Conservation (phyloP, 92 coral and sea anemone genomes). For the Zoanthus sansibaricus region DNA sequence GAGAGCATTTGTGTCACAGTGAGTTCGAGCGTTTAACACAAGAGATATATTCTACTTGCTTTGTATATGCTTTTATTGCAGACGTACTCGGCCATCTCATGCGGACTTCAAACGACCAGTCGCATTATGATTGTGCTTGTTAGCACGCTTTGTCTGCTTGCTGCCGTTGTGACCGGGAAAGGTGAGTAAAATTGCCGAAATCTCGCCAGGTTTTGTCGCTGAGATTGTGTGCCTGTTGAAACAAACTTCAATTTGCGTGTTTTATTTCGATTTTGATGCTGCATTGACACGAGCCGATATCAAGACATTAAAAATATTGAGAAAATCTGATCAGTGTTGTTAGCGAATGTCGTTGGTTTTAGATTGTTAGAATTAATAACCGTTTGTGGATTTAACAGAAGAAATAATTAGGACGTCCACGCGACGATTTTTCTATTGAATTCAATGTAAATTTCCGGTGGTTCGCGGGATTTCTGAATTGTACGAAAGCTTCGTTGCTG, state of each 20-base stretch:
- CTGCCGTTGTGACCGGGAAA: constrained; percentile 63
- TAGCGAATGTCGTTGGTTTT: constrained; percentile 83
- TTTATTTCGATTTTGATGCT: constrained; percentile 9
- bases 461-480: constrained; percentile 47
- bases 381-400: constrained; percentile 97
- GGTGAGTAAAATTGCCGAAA: constrained; percentile 66
- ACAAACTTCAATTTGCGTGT: constrained; percentile 8
- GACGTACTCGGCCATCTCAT: constrained; percentile 71
- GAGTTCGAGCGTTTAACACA: constrained; percentile 67
- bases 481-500: constrained; percentile 22
- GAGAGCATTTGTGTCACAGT: constrained; percentile 76
- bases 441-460: constrained; percentile 99
- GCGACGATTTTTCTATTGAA: constrained; percentile 86
- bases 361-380: constrained; percentile 92
- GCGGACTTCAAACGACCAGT: constrained; percentile 68
- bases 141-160: constrained; percentile 83
- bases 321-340: constrained; percentile 47
- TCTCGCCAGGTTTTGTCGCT: constrained; percentile 42
- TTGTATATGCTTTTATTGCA: constrained; percentile 74
- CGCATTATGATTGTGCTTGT: constrained; percentile 90
- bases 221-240: constrained; percentile 54
- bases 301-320: background rate
- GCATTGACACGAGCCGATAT: constrained; percentile 15
- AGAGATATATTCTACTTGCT: constrained; percentile 72
- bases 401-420: constrained; percentile 94